A percentile compares a stretch with the other conserved stretches of the same genome.
These are phyloP conservation scores for Poeciliopsis infans DNA, from an alignment of 2,797 vertebrate genomes.

Conservation along the genomic window DNA sequence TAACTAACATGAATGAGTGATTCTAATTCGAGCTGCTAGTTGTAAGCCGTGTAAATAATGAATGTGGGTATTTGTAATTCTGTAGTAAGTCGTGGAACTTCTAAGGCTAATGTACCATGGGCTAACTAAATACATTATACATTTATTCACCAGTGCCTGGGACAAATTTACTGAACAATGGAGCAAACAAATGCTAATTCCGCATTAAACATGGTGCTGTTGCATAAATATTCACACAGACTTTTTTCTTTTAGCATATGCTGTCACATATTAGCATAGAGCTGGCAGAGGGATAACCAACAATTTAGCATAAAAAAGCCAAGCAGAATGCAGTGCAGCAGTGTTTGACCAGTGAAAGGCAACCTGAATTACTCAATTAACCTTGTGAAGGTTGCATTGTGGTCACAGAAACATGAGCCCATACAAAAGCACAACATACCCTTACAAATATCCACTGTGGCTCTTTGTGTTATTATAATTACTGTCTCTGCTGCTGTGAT, in stretches of 20 bases:
- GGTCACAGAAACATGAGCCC: constrained; percentile 22
- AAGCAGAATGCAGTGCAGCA: constrained; percentile 29
- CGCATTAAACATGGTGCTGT: constrained; percentile 70
- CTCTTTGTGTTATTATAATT: constrained; percentile 38
- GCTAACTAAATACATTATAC: constrained; percentile 70
- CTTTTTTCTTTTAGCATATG: constrained; percentile 65
- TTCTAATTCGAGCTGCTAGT: constrained; percentile 55
- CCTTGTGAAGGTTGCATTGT: constrained; percentile 55
- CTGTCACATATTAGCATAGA: constrained; percentile 62
- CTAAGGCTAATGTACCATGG: constrained; percentile 64
- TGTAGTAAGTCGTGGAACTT: constrained; percentile 63
- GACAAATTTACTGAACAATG: constrained; percentile 77
- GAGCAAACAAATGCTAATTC: constrained; percentile 81
- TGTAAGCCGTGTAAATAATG: constrained; percentile 55
- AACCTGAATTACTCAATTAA: constrained; percentile 50
- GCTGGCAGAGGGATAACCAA: constrained; percentile 32
- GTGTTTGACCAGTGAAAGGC: constrained; percentile 48
- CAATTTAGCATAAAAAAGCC: constrained; percentile 47
- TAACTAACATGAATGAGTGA: constrained; percentile 57
- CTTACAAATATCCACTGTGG: constrained; percentile 29
- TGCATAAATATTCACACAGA: constrained; percentile 71
- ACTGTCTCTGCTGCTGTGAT: constrained; percentile 5
- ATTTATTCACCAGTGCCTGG: constrained; percentile 68
- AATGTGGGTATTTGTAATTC: constrained; percentile 63
- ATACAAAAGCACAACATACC: constrained; percentile 12